Base-by-base conservation (phyloP, 2,113 vertebrate genomes). In the Laterallus jamaicensis region DNA sequence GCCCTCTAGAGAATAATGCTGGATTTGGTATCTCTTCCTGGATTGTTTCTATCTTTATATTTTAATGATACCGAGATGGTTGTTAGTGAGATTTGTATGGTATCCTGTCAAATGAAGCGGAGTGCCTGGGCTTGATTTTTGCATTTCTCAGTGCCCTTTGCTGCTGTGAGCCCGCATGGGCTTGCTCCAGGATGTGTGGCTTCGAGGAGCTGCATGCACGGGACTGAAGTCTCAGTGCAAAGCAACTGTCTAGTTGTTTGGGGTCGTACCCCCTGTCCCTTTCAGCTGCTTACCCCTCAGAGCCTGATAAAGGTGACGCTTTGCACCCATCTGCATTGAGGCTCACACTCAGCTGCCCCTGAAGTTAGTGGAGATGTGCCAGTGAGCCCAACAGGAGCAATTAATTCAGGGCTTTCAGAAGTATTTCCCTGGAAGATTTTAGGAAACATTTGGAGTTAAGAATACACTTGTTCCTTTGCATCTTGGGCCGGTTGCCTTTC, bases 41-140 rank as follows among this genome's bases (percentile, higher is more conserved):
- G 40, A 44, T 78, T 90, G 78, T 89, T 92, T 95, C 94, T 96
- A 32, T 95, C 80, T 93, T 96, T 92, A 31, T 82, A 62, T 91
- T 95, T 92, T 91, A 91, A 93, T 8, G 12, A 88, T 80, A 59
- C 58, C 42, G 28, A 71, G 88, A 52, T 60, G 60, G 47, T 75
- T 67, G 73, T 91, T 93, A 89, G 70, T 84, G 84, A 93, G 78
- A 82, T 93, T 91, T 87, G 84, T 79, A 62, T 87, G 67, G 74
- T 92, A 29, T 67, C 40, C 89, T 92, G 83, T 92, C 92, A 94
- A 75, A 84, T 85, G 26, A 77, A 87, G 60, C 70, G 17, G 91
- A 87, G 78, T 49, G n/a, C 54, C 74, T 10, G 3, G 14, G 19
- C 58, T 78, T 78, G 92, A 86, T 83, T 63, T 49, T 88, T 87